Evolutionary conservation across 1,140 invertebrate species (phyloP), one percentile per base, ranked within the genome.

Genomic region (Acromyrmex heyeri): DNA sequence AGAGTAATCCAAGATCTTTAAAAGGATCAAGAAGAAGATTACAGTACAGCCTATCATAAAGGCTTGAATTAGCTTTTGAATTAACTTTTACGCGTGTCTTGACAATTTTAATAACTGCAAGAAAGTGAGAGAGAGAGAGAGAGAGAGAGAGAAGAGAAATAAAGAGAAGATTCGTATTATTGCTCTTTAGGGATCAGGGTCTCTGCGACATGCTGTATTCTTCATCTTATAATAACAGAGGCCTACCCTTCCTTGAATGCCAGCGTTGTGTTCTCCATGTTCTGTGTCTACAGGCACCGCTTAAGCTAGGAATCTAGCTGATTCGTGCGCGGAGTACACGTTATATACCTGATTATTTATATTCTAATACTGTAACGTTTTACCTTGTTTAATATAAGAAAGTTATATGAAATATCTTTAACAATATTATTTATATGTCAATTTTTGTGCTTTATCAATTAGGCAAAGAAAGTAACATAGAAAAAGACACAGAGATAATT

Each of bases 111-210:
- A 91, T 89, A 89, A 94, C 91, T 93, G 81, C 44, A n/a, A 57
- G 48, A 67, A 44, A 44, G 10, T 10, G 30, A 30, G 30, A 44
- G 61, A 79, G 76, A 77, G 30, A 50, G 10, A 14, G 87, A 86
- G 86, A 87, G 86, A 55, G 53, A 44, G 38, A 44, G 8, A 44
- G 38, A 44, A 8, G 86, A 57, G n/a, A 88, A 85, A 92, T 91
- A 87, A 88, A 90, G 92, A 94, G 94, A 95, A 93, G 94, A 94
- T 95, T 94, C 93, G 94, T 95, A 95, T 94, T 95, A 95, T 95
- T 95, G 94, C 93, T 95, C 94, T 94, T 95, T 94, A 94, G 94
- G 93, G 94, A 95, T 95, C 95, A 95, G 91, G 90, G 91, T 89
- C 91, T 93, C 88, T 93, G 92, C 85, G 93, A 92, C 89, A 82